phyloP scores from a whole-genome alignment of 2,888 invertebrate genomes.

The Ophion costatus region DNA sequence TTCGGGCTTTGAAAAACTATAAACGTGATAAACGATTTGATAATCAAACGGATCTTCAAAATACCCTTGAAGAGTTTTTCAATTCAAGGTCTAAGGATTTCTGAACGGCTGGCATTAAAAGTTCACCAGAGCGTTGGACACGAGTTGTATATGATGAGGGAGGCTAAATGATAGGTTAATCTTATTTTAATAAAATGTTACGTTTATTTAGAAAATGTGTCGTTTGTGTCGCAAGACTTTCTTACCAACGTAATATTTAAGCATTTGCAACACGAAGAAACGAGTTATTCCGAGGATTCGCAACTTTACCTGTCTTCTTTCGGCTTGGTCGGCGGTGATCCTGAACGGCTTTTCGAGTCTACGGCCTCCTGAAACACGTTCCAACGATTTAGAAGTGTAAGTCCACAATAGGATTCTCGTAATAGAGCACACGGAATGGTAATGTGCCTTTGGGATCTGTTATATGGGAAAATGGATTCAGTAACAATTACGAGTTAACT shows the following conservation, averaged over 20 bases:
- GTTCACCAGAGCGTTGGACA: no score
- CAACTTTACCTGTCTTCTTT: constrained; percentile 52
- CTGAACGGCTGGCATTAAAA: no score
- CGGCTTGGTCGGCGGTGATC: constrained; percentile 60
- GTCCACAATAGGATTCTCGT: neutral
- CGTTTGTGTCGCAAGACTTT: no score
- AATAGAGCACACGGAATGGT: neutral
- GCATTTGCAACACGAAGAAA: neutral
- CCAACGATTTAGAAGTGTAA: neutral
- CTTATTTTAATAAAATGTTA: no score
- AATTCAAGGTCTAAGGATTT: no score
- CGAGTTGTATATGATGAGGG: no score
- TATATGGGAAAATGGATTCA: neutral
- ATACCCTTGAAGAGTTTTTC: no score
- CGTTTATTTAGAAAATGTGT: no score
- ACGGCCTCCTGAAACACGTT: constrained; percentile 73
- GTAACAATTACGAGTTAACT: neutral
- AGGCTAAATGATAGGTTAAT: no score
- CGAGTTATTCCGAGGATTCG: neutral
- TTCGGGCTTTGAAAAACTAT: no score
- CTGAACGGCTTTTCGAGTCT: constrained; percentile 68
- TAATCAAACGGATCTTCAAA: no score
- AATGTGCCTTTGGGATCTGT: neutral
- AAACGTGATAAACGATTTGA: no score
- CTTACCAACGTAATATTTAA: neutral